Evolutionary conservation across 2,888 invertebrate species (phyloP).

Genomic region (Cyclophora punctaria): DNA sequence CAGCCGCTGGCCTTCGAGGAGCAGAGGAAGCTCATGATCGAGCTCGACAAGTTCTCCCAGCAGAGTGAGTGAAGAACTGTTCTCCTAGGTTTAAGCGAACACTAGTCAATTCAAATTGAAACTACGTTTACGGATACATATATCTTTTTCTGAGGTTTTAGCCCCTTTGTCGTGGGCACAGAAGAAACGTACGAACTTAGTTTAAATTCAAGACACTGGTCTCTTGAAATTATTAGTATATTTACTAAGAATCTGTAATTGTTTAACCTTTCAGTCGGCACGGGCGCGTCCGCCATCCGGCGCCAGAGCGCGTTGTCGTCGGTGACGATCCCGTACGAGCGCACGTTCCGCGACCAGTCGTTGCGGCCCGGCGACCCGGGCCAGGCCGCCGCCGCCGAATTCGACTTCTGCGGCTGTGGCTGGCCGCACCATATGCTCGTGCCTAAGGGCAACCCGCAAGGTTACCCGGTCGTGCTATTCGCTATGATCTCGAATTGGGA

Average conservation of each 20-base stretch:
- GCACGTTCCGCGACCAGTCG: conserved; percentile 83
- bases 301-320: conserved; percentile 82
- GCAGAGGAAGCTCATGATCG: conserved; percentile 80
- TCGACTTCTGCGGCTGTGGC: conserved; percentile 91
- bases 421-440: conserved; percentile 90
- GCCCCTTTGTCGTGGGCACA: too few species aligned
- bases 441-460: conserved; percentile 81
- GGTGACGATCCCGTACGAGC: conserved; percentile 88
- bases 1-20: conserved; percentile 36
- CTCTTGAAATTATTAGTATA: too few species aligned
- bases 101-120: too few species aligned
- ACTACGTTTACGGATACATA: too few species aligned
- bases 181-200: too few species aligned
- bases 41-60: conserved; percentile 82
- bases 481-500: conserved; percentile 85
- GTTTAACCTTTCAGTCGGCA: conserved; percentile 67
- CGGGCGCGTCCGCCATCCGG: conserved; percentile 79
- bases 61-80: conserved; percentile 46
- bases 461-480: conserved; percentile 81
- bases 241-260: too few species aligned
- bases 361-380: conserved; percentile 74
- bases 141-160: too few species aligned
- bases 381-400: conserved; percentile 67
- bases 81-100: too few species aligned
- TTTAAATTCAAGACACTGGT: too few species aligned